These are phyloP conservation scores for Euspilapteryx auroguttella DNA, from an alignment of 2,888 invertebrate species.

Conservation along the genomic window DNA sequence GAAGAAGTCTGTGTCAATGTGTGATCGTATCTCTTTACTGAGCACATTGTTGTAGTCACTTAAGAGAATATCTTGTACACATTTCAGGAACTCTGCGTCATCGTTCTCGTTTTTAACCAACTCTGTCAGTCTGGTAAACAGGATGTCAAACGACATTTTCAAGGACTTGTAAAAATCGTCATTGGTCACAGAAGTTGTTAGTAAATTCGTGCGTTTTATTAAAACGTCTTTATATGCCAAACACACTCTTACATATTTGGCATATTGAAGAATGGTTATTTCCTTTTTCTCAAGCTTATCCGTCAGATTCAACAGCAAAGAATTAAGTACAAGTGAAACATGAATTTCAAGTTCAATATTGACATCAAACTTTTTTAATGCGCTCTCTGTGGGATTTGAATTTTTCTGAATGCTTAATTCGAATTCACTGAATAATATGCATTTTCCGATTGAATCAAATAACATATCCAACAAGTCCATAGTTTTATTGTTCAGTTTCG, in stretches of 20 bases:
- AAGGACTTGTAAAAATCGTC: slow-evolving; percentile 17
- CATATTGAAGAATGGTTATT: slow-evolving; percentile 14
- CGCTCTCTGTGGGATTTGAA: slow-evolving; percentile 3
- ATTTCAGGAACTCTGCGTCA: slow-evolving; percentile 16
- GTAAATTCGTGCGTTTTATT: slow-evolving; percentile 19
- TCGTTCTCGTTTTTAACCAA: slow-evolving; percentile 17
- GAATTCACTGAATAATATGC: slow-evolving; percentile 36
- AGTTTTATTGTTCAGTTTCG: no score
- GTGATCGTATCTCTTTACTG: slow-evolving; percentile 16
- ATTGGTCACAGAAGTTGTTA: no score
- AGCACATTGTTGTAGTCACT: slow-evolving; percentile 19
- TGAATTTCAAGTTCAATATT: slow-evolving; percentile 9
- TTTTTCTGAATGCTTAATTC: slow-evolving; percentile 16
- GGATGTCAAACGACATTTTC: slow-evolving; percentile 15
- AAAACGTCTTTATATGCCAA: slow-evolving; percentile 22
- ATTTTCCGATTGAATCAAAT: slow-evolving; percentile 25
- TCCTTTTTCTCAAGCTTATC: slow-evolving; percentile 11
- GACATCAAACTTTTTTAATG: slow-evolving; percentile 14
- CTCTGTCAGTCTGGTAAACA: slow-evolving; percentile 17
- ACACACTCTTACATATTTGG: slow-evolving; percentile 17
- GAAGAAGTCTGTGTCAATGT: slow-evolving; percentile 26
- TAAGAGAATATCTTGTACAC: slow-evolving; percentile 18
- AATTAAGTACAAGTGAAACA: no score
- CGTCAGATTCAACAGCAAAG: background rate
- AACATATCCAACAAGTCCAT: slow-evolving; percentile 23